Evolutionary conservation across 2,888 invertebrate genomes (phyloP).

Genomic region (Agrotis puta): DNA sequence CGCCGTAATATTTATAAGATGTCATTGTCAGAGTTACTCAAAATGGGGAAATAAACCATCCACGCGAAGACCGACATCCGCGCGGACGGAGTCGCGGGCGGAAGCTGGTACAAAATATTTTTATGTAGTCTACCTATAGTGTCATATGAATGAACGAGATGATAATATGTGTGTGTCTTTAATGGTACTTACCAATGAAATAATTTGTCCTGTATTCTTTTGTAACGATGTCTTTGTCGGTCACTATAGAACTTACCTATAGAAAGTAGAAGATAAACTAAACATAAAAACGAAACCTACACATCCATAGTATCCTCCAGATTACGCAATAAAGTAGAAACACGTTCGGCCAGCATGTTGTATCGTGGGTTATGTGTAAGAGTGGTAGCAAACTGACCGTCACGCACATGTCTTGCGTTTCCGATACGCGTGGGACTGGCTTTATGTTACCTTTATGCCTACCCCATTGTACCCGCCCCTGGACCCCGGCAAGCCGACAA

Average conservation of each 20-base stretch:
- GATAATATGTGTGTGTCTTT: no score
- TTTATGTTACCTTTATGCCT: slow-evolving; percentile 49
- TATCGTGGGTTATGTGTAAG: slow-evolving; percentile 38
- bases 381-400: slow-evolving; percentile 51
- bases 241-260: no score
- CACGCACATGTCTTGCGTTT: slow-evolving; percentile 62
- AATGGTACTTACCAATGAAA: no score
- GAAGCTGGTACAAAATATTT: no score
- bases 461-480: slow-evolving; percentile 41
- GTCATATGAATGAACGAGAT: no score
- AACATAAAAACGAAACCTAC: slow-evolving; percentile 10
- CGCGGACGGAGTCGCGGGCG: no score
- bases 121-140: no score
- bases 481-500: slow-evolving; percentile 46
- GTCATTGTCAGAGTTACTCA: no score
- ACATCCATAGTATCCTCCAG: slow-evolving; percentile 21
- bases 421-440: slow-evolving; percentile 51
- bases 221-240: background rate
- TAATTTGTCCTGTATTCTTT: no score
- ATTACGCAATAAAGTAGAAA: slow-evolving; percentile 36
- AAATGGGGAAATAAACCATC: no score
- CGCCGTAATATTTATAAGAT: no score
- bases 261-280: slow-evolving; percentile 4
- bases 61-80: no score
- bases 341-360: slow-evolving; percentile 44